Evolutionary conservation across 2,113 vertebrate species (phyloP).

Genomic region (Thymallus thymallus): DNA sequence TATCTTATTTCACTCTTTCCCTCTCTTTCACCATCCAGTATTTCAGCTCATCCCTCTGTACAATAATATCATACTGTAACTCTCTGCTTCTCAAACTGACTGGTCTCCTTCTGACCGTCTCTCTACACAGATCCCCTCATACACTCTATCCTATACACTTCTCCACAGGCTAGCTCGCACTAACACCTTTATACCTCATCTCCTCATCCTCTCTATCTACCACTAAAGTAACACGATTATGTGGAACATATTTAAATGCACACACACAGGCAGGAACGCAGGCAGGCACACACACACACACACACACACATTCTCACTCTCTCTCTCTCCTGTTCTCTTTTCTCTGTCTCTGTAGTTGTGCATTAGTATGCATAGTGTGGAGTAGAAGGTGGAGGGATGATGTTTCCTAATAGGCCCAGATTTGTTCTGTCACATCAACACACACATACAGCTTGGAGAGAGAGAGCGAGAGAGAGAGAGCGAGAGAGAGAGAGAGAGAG

Average conservation of each 20-base stretch:
- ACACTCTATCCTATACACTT: background rate
- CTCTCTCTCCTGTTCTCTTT: constrained; percentile 28
- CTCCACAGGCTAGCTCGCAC: background rate
- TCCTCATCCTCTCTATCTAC: background rate
- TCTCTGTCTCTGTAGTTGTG: constrained; percentile 27
- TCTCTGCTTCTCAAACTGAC: background rate
- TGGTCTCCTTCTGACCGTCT: background rate
- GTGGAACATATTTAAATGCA: constrained; percentile 35
- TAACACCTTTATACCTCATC: background rate
- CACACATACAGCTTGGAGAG: constrained; percentile 58
- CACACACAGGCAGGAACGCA: background rate
- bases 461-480: background rate
- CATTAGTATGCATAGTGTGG: constrained; percentile 67
- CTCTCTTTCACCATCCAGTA: background rate
- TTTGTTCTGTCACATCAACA: constrained; percentile 70
- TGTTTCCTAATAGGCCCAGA: constrained; percentile 72
- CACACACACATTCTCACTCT: background rate
- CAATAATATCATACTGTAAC: background rate
- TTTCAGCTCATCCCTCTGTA: background rate
- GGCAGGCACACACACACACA: background rate
- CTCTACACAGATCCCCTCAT: background rate
- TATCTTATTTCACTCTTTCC: constrained; percentile 21
- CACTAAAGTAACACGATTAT: constrained; percentile 46
- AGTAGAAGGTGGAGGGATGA: constrained; percentile 67
- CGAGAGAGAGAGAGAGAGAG: too few species aligned